phyloP scores from a whole-genome alignment of 2,888 invertebrate genomes.

The Diplazon laetatorius region DNA sequence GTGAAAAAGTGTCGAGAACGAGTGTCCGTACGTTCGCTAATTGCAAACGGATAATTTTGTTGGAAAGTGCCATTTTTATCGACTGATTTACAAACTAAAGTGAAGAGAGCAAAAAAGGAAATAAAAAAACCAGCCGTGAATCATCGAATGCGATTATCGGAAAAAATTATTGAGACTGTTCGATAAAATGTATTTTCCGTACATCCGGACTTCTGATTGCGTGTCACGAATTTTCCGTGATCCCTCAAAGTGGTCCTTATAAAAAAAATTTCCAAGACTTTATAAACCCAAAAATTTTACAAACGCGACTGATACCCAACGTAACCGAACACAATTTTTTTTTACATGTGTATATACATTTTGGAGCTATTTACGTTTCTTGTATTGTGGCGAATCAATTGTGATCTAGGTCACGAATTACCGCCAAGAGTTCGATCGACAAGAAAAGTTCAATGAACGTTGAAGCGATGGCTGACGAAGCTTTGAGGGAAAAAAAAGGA shows the following conservation, averaged over 20 bases:
- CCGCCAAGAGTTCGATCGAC: background rate
- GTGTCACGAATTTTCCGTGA: background rate
- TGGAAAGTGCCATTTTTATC: slow-evolving; percentile 51
- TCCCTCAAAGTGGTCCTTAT: background rate
- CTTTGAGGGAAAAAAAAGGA: background rate
- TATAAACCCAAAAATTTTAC: background rate
- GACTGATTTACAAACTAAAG: slow-evolving; percentile 10
- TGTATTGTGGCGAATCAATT: background rate
- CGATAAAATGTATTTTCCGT: slow-evolving; percentile 27
- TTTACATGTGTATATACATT: background rate
- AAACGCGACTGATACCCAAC: slow-evolving; percentile 7
- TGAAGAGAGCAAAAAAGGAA: background rate
- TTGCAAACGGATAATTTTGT: slow-evolving; percentile 9
- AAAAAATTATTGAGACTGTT: slow-evolving; percentile 1
- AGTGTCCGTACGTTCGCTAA: slow-evolving; percentile 7
- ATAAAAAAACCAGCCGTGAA: too few relatives aligned
- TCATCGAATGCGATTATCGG: background rate
- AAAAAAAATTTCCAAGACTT: slow-evolving; percentile 16
- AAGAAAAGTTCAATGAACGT: background rate
- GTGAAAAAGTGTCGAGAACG: background rate
- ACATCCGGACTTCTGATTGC: slow-evolving; percentile 15
- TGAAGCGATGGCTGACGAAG: slow-evolving; percentile 22
- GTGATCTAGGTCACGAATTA: background rate
- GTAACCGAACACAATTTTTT: background rate
- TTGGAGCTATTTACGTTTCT: background rate